A percentile compares a stretch with the other conserved stretches of the same genome.
Conservation (phyloP, 2,797 vertebrate species). For the Okamejei kenojei region DNA sequence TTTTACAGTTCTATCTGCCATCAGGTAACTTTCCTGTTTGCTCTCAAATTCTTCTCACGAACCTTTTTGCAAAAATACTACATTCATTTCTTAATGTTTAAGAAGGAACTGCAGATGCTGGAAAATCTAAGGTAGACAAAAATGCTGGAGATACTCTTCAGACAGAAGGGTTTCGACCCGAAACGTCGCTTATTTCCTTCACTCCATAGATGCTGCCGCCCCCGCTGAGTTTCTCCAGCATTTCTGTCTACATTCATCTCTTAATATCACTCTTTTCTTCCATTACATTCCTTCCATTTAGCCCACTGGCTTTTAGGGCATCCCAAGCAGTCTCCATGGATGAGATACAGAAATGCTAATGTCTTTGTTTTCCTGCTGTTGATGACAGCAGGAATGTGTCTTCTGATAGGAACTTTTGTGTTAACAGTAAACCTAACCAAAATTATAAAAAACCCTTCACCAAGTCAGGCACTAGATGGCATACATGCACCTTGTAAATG, state of each 20-base stretch:
- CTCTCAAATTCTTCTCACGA: not conserved
- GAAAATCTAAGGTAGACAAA: too few species aligned
- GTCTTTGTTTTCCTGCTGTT: not conserved
- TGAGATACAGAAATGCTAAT: not conserved
- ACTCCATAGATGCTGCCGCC: too few species aligned
- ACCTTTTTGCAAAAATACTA: not conserved
- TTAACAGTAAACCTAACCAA: not conserved
- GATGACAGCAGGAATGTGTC: not conserved
- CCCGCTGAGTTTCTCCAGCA: too few species aligned
- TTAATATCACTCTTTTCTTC: not conserved
- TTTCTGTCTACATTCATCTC: not conserved
- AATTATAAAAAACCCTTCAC: not conserved
- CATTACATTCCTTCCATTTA: not conserved
- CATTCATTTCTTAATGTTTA: not conserved
- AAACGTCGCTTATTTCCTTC: too few species aligned
- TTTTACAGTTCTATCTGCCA: too few species aligned
- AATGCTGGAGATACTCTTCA: too few species aligned
- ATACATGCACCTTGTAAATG: not conserved
- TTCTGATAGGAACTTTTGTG: not conserved
- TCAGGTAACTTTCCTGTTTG: not conserved
- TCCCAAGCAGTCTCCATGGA: not conserved
- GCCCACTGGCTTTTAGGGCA: not conserved
- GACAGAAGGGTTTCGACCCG: too few species aligned
- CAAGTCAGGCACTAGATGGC: constrained; percentile 21
- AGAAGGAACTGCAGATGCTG: too few species aligned